phyloP scores from a whole-genome alignment of 2,797 vertebrate genomes.

The Bryconaethiops microstoma region DNA sequence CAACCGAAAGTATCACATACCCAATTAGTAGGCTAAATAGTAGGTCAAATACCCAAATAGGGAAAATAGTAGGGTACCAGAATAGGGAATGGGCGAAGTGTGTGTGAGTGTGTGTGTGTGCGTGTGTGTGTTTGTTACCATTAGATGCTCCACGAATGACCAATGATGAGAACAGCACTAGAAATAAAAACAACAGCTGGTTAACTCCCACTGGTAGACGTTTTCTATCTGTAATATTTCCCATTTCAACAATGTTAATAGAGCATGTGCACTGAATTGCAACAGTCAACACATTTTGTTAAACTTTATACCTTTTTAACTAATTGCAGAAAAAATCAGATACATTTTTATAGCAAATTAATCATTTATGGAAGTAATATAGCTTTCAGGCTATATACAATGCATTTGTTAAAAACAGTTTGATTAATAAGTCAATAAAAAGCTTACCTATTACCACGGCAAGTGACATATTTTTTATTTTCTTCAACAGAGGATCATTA shows the following conservation, averaged over 20 bases:
- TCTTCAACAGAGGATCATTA: constrained; percentile 7
- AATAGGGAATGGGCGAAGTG: background rate
- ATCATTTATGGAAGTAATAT: too few relatives aligned
- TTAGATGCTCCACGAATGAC: constrained; percentile 12
- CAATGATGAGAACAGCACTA: constrained; percentile 42
- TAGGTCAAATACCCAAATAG: too few relatives aligned
- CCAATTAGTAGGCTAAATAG: too few relatives aligned
- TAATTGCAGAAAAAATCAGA: too few relatives aligned
- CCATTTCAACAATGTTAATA: background rate
- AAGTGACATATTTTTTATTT: constrained; percentile 34
- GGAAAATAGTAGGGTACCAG: background rate
- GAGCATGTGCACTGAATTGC: background rate
- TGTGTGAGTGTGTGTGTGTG: background rate
- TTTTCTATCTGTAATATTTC: background rate
- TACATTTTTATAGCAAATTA: too few relatives aligned
- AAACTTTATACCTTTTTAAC: background rate
- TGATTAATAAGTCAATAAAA: constrained; percentile 6
- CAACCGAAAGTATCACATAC: too few relatives aligned
- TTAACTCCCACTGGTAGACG: background rate
- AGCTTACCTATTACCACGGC: constrained; percentile 38
- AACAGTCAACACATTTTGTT: background rate
- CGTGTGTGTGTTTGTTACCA: constrained; percentile 11
- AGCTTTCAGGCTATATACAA: background rate
- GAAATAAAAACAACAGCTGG: constrained; percentile 34
- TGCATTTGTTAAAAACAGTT: background rate